phyloP scores from a whole-genome alignment of 2,113 vertebrate species.

The Gopherus evgoodei region DNA sequence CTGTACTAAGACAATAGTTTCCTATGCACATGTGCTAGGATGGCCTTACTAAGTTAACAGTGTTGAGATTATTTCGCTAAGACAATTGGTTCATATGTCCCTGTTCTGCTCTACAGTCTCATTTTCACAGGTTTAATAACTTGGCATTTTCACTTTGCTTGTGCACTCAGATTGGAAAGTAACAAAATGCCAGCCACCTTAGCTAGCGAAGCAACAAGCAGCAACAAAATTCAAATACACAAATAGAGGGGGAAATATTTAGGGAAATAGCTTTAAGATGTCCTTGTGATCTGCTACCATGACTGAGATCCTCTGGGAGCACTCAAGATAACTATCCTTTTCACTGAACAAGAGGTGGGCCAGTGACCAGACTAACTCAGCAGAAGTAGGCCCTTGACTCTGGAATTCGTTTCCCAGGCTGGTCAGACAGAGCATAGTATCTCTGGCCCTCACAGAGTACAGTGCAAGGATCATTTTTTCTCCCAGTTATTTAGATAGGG shows the following conservation, averaged over 20 bases:
- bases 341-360: slow-evolving; percentile 41
- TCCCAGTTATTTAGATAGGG: not conserved
- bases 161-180: not conserved
- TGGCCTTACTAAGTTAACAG: not conserved
- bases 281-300: not conserved
- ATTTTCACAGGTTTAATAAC: not conserved
- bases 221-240: not conserved
- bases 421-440: slow-evolving; percentile 41
- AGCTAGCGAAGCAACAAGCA: not conserved
- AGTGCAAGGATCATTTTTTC: not conserved
- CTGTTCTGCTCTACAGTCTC: fast-evolving
- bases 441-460: slow-evolving; percentile 26
- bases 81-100: no score
- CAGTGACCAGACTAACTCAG: slow-evolving; percentile 10
- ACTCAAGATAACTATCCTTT: slow-evolving; percentile 35
- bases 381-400: slow-evolving; percentile 59
- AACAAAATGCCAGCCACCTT: not conserved
- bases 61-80: not conserved
- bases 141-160: not conserved
- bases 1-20: not conserved
- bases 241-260: not conserved
- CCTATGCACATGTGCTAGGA: not conserved
- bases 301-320: slow-evolving; percentile 18
- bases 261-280: not conserved
- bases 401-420: slow-evolving; percentile 56